Base-by-base conservation (phyloP, 2,888 invertebrate genomes). In the Oscheius myriophilus region DNA sequence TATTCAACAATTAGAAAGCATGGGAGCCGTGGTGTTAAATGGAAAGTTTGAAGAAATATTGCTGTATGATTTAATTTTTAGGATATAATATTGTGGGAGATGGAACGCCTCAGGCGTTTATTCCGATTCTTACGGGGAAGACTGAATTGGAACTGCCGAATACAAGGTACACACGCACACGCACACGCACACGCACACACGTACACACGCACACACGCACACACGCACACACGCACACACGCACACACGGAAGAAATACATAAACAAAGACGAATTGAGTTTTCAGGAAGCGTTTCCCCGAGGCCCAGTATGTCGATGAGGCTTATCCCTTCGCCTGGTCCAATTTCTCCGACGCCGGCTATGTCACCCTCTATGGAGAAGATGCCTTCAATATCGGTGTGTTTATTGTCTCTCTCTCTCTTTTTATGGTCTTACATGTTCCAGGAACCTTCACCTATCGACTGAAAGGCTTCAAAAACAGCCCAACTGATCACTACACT, bases 401-500 rank as follows among this genome's bases (percentile, higher is more conserved):
- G 64, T 51, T 53, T 23, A 7, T 9, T 6, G 6, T n/a, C n/a
- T n/a, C n/a, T n/a, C n/a, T n/a, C n/a, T n/a, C n/a, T n/a, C n/a
- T n/a, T n/a, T n/a, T n/a, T n/a, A n/a, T n/a, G n/a, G n/a, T n/a
- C n/a, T n/a, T n/a, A n/a, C n/a, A n/a, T n/a, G n/a, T 26, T 11
- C 25, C 49, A 77, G 80, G 83, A 0, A 94, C 93, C 0, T 96
- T 95, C 86, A 93, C 93, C 1, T 94, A 93, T 87, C 90, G 96
- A 11, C 90, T 95, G 86, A 92, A 92, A 78, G 96, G 96, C 0
- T 96, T 96, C 87, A 88, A 90, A 43, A 87, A 90, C 2, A 91
- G 91, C 79, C 96, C 96, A 0, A 93, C 95, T 0, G 93, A 95
- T 88, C 95, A 95, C 87, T 95, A 94, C 86, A 91, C 94, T 88